A percentile compares a stretch with the other conserved stretches of the same genome.
phyloP scores from a whole-genome alignment of 2,888 invertebrate species.

The Galeopsomyia nigrocyanea region DNA sequence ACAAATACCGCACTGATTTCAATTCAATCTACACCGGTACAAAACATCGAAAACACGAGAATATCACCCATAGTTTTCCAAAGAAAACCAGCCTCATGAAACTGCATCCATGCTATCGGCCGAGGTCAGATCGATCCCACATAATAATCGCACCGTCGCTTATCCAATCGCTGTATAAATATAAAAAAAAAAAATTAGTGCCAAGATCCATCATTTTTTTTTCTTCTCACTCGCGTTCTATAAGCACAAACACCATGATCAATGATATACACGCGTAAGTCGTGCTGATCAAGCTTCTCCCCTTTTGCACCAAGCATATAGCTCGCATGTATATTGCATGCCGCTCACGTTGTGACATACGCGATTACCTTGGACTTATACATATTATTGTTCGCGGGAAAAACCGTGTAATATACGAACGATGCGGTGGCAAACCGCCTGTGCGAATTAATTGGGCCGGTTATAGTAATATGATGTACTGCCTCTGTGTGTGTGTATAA shows the following conservation, averaged over 20 bases:
- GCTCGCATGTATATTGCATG: not conserved
- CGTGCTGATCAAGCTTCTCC: not conserved
- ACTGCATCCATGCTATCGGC: not conserved
- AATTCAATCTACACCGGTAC: too few relatives aligned
- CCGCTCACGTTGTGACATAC: slow-evolving; percentile 61
- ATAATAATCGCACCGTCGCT: slow-evolving; percentile 27
- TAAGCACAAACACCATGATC: not conserved
- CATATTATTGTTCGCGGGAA: slow-evolving; percentile 40
- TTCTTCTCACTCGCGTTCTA: slow-evolving; percentile 6
- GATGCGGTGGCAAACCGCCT: not conserved
- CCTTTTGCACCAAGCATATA: not conserved
- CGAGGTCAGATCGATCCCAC: slow-evolving; percentile 23
- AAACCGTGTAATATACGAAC: not conserved
- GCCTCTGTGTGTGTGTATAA: slow-evolving; percentile 13
- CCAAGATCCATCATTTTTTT: slow-evolving; percentile 25
- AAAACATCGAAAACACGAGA: too few relatives aligned
- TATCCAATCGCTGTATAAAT: slow-evolving; percentile 12
- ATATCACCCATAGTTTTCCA: too few relatives aligned
- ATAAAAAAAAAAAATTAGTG: not conserved
- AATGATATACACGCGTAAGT: not conserved
- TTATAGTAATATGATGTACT: slow-evolving; percentile 36
- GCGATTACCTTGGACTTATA: slow-evolving; percentile 66
- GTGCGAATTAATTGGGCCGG: slow-evolving; percentile 37
- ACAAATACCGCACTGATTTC: too few relatives aligned
- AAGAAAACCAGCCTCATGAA: not conserved